These are phyloP conservation scores for Papilio elwesi DNA, from an alignment of 2,888 invertebrate genomes.

Conservation along the genomic window DNA sequence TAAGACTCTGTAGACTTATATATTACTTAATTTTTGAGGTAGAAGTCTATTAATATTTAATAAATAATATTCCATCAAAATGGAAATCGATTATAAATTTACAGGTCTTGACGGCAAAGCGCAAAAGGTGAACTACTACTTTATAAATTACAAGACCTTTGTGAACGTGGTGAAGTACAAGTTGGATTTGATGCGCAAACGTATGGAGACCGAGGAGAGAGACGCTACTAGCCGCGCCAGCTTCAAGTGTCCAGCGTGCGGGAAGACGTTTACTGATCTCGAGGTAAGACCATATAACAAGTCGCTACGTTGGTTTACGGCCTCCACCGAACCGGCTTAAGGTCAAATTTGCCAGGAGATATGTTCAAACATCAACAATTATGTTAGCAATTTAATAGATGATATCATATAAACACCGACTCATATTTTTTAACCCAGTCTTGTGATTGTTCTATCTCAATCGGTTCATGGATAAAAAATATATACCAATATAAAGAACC, in stretches of 20 bases:
- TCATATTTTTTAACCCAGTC: too few species aligned
- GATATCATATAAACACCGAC: too few species aligned
- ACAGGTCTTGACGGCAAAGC: constrained; percentile 93
- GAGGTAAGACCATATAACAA: constrained; percentile 84
- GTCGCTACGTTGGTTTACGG: too few species aligned
- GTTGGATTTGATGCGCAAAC: constrained; percentile 96
- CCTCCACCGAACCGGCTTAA: too few species aligned
- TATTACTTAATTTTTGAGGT: background rate
- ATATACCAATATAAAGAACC: too few species aligned
- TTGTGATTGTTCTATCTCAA: too few species aligned
- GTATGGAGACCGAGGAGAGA: constrained; percentile 97
- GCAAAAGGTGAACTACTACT: constrained; percentile 98
- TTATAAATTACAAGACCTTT: constrained; percentile 98
- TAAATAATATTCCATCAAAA: too few species aligned
- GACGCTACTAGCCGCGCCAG: constrained; percentile 97
- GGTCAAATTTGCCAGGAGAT: too few species aligned
- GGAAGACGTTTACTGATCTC: constrained; percentile 97
- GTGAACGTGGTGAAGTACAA: constrained; percentile 99
- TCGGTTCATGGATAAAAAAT: too few species aligned
- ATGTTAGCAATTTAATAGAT: too few species aligned
- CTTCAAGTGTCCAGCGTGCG: constrained; percentile 95
- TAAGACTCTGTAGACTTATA: background rate
- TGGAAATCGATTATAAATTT: constrained; percentile 20
- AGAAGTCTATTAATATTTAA: background rate
- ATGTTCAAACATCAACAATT: too few species aligned